Evolutionary conservation across 2,797 vertebrate genomes (phyloP).

Genomic region (Apogon hyalosoma): DNA sequence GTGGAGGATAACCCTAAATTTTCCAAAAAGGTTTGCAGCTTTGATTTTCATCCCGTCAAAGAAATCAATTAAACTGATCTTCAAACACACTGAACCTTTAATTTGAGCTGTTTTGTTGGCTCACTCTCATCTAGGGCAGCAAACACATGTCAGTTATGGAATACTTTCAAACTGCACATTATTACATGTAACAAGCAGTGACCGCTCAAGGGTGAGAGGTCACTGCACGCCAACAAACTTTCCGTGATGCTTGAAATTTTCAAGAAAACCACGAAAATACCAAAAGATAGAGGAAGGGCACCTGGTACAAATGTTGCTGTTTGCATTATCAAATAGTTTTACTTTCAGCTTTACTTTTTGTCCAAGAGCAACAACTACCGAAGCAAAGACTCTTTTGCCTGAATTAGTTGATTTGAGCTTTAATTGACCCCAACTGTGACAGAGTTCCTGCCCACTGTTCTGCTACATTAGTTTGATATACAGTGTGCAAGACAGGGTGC

Average conservation of each 20-base stretch:
- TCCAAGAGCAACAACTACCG: slow-evolving; percentile 1
- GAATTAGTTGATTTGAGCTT: slow-evolving; percentile 59
- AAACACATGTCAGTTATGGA: too few species aligned
- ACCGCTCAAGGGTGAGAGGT: slow-evolving; percentile 38
- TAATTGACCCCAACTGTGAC: slow-evolving; percentile 75
- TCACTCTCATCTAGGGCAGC: not conserved
- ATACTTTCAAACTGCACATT: not conserved
- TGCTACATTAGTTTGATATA: slow-evolving; percentile 76
- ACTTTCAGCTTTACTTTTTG: slow-evolving; percentile 2
- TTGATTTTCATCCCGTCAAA: not conserved
- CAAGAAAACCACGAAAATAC: not conserved
- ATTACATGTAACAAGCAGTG: not conserved
- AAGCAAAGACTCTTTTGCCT: slow-evolving; percentile 31
- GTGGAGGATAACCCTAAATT: slow-evolving; percentile 93
- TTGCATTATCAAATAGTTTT: slow-evolving; percentile 18
- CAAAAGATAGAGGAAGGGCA: not conserved
- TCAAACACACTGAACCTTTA: not conserved
- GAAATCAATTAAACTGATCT: not conserved
- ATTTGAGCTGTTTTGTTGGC: not conserved
- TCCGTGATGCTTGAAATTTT: slow-evolving; percentile 4
- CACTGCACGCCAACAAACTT: slow-evolving; percentile 17
- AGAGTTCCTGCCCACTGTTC: slow-evolving; percentile 63
- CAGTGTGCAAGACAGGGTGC: slow-evolving; percentile 75
- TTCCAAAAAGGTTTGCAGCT: slow-evolving; percentile 92
- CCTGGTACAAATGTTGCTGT: not conserved